Evolutionary conservation across 1,140 invertebrate genomes (phyloP), one percentile per base, ranked within the genome.

Genomic region (Hyles vespertilio): DNA sequence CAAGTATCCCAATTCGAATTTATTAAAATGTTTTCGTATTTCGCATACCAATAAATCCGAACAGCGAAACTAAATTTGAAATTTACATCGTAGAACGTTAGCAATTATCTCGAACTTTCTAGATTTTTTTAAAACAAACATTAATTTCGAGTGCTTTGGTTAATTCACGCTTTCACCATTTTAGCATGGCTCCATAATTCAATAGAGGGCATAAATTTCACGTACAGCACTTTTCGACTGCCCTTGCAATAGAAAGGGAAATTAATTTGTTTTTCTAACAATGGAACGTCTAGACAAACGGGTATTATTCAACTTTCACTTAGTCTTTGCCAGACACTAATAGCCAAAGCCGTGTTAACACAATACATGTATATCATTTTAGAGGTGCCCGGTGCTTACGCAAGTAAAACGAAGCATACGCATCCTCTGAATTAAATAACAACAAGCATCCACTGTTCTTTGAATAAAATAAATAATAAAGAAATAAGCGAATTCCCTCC

Each of bases 261-360:
- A 86, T 84, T 87, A 86, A 88, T 84, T 88, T 88, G 83, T 86
- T 88, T 87, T 88, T 84, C 83, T 84, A 77, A 88, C 84, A 88
- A 87, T 84, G 73, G 81, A 61, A 65, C 70, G 84, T 86, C 84
- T 88, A 88, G 84, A 86, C 84, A 84, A 84, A 74, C 80, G 76
- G 75, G 72, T 81, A 84, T 88, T 85, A 84, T 81, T 88, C 82
- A 86, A 82, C 74, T 80, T 84, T 84, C 81, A 84, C 85, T 88
- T 84, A 86, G 80, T 77, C 61, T 63, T 67, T 58, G n/a, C 65
- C 59, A 74, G 73, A 86, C 76, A 74, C 71, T 88, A 86, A 88
- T 85, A 76, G 84, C 69, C 61, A 56, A 71, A 76, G 69, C 65
- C 70, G 67, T 58, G 65, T 77, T 80, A 79, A 69, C 61, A 66